phyloP scores from a whole-genome alignment of 2,113 vertebrate genomes.

The Hypocryptadius cinnamomeus region DNA sequence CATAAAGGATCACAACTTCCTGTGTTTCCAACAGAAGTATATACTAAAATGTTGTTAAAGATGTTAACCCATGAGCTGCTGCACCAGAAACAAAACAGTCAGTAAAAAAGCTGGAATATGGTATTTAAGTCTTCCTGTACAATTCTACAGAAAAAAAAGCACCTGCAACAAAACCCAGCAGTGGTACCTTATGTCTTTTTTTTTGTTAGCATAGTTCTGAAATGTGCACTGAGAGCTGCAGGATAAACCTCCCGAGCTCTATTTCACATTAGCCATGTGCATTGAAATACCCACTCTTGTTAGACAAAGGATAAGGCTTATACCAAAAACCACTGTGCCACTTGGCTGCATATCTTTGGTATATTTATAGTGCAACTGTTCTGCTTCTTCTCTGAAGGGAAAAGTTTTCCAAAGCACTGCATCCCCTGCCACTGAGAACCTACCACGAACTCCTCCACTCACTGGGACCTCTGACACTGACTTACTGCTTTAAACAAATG shows the following conservation, averaged over 20 bases:
- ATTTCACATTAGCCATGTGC: not conserved
- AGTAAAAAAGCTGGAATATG: not conserved
- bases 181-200: not conserved
- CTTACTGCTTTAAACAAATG: not conserved
- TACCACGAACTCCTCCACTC: not conserved
- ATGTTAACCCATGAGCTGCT: not conserved
- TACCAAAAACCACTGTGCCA: slow-evolving; percentile 13
- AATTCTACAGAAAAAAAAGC: not conserved
- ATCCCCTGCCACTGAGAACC: not conserved
- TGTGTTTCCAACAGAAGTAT: not conserved
- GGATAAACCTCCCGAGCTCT: not conserved
- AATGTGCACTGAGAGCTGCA: not conserved
- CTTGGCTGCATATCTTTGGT: slow-evolving; percentile 54
- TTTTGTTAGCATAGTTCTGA: not conserved
- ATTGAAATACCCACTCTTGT: not conserved
- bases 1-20: not conserved
- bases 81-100: not conserved
- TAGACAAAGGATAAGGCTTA: slow-evolving; percentile 33
- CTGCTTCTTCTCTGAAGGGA: not conserved
- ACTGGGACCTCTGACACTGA: not conserved
- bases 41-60: not conserved
- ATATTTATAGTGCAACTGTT: slow-evolving; percentile 30
- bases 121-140: not conserved
- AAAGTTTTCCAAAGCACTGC: not conserved
- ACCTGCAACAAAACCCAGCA: not conserved